Base-by-base conservation (phyloP, 2,113 vertebrate genomes). In the Plecotus auritus region DNA sequence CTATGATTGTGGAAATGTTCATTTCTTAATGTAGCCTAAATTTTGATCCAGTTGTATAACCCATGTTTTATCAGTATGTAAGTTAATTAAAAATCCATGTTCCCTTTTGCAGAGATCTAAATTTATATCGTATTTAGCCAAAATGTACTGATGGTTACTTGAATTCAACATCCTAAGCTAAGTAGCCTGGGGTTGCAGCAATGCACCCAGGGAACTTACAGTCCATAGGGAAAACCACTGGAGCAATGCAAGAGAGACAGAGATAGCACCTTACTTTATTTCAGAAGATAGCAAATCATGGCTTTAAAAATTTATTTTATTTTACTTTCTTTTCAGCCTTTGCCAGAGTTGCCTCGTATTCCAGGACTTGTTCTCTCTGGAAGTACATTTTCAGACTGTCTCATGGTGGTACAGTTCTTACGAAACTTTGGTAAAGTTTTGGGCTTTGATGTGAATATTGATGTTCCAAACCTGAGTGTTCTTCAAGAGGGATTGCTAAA, bases 381-480 rank as follows among this genome's bases (percentile, higher is more conserved):
- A 92, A 98, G 97, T 95, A 98, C 99, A 0, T 99, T 99, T 98
- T 99, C 99, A 0, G 98, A 99, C 95, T 99, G 99, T 95, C 99
- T 99, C 81, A 99, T 99, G 99, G 98, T 99, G 92, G 97, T 99
- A 93, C 99, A 99, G 98, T 99, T 99, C 98, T 98, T 99, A 89
- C 98, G 98, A 84, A 99, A 99, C 98, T 99, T 99, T 54, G 99
- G 99, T 95, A 99, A 99, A 98, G 99, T 99, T 94, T 98, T 99
- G 93, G 98, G 98, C 96, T 99, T 99, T 95, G 99, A 99, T 96
- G 97, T 98, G 77, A 98, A 98, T 83, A 93, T 98, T 91, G 98
- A 99, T 95, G 98, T 99, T 93, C 99, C 99, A 67, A 98, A 98
- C 86, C 97, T 99, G 88, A 98, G 98, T 61, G 96, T 98, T 94